Base-by-base conservation (phyloP, 2,113 vertebrate species). In the Mastomys natalensis region DNA sequence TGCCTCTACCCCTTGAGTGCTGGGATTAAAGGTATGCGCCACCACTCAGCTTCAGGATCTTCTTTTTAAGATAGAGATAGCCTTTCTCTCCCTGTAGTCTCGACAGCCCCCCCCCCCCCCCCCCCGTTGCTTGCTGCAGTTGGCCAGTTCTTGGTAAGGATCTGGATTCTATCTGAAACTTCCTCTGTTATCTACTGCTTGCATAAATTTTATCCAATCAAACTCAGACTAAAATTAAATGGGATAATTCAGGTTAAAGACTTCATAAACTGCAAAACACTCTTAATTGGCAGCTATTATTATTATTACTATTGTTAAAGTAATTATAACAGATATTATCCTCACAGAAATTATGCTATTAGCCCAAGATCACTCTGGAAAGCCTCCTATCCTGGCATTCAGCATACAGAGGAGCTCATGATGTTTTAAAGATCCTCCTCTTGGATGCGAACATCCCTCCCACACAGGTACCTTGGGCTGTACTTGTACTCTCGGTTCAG, bases 221-320 rank as follows among this genome's bases (percentile, higher is more conserved):
- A 86, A 66, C 66, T 45, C 64, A 91, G 58, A 89, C 66, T 91
- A 90, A 94, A 93, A 96, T 90, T 92, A 95, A 97, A 78, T 64
- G 55, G 91, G 94, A 76, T 91, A 66, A 93, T 89, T 74, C n/a
- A 86, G 66, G 76, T 93, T 91, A 87, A 95, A 90, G 95, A 93
- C 78, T 90, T 90, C 94, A 89, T 94, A 95, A 91, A 93, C 48
- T 55, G 17, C 64, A 62, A 90, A n/a, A 93, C 48, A 55, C 53
- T 95, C 48, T 89, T 89, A 96, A 94, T 89, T 89, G 91, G 81
- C 60, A 94, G 86, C 94, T 91, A 90, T 93, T 95, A 93, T 86
- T 94, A 84, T 84, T 87, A 92, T 86, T 58, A 45, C 81, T 88
- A 93, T 93, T 95, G 93, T 93, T 92, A 94, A 95, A 68, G 66